A percentile compares a stretch with the other conserved stretches of the same genome.
Conservation (phyloP, 2,797 vertebrate species). For the Pseudopleuronectes americanus region DNA sequence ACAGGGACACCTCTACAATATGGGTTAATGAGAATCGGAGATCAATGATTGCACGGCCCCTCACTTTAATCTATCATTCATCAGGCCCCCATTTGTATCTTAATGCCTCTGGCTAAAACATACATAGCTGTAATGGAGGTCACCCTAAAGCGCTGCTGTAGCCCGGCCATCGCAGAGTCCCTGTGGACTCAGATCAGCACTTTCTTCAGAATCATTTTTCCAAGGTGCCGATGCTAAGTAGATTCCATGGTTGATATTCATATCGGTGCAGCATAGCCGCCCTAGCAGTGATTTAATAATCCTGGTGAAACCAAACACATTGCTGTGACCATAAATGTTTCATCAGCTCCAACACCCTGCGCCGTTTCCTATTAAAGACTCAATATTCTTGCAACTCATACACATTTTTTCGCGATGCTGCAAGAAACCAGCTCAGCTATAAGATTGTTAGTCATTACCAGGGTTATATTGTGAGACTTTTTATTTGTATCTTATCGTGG, state of each 20-base stretch:
- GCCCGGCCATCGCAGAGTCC: conserved; percentile 26
- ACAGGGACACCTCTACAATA: conserved; percentile 59
- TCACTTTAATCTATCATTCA: conserved; percentile 67
- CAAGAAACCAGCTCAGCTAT: conserved; percentile 9
- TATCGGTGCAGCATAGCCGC: conserved; percentile 27
- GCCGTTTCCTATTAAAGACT: conserved; percentile 38
- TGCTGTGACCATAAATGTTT: conserved; percentile 47
- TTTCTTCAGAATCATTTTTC: conserved; percentile 42
- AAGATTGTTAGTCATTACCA: background rate
- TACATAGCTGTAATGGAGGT: conserved; percentile 38
- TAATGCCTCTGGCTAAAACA: conserved; percentile 31
- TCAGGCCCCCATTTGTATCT: conserved; percentile 39
- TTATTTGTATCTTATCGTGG: too few species aligned
- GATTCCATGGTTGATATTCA: conserved; percentile 46
- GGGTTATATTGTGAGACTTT: too few species aligned
- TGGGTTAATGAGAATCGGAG: conserved; percentile 77
- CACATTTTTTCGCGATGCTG: conserved; percentile 10
- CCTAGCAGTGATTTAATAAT: conserved; percentile 30
- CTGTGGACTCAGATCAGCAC: conserved; percentile 48
- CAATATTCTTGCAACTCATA: conserved; percentile 18
- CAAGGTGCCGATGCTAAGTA: conserved; percentile 40
- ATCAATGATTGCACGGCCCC: conserved; percentile 72
- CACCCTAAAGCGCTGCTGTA: conserved; percentile 19
- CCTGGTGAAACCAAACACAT: conserved; percentile 17
- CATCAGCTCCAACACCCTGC: conserved; percentile 21